Conservation (phyloP, 2,113 vertebrate species). For the Xiphophorus couchianus region DNA sequence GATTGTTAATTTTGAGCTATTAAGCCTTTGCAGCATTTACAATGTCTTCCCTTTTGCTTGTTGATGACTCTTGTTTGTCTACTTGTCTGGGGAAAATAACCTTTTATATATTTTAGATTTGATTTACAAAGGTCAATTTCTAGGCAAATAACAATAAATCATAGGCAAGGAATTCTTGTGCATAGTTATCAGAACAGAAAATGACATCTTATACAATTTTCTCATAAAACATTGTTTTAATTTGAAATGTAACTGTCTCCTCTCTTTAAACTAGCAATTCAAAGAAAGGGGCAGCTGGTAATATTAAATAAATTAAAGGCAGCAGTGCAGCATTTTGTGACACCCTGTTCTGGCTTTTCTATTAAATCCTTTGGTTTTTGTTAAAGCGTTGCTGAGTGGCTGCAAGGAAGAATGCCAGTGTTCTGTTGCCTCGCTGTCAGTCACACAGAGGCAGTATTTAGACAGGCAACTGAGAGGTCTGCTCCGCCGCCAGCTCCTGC, state of each 20-base stretch:
- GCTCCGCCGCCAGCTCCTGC: conserved; percentile 70
- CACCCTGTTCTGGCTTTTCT: conserved; percentile 53
- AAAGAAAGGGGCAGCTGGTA: conserved; percentile 54
- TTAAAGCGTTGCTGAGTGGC: conserved; percentile 67
- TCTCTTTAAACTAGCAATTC: conserved; percentile 13
- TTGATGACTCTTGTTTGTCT: conserved; percentile 79
- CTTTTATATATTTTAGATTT: conserved; percentile 93
- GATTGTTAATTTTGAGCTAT: conserved; percentile 95
- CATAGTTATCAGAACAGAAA: conserved; percentile 1
- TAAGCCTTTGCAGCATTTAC: conserved; percentile 91
- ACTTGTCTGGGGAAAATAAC: conserved; percentile 86
- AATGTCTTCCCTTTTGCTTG: conserved; percentile 76
- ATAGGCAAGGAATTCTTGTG: conserved; percentile 49
- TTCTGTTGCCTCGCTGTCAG: conserved; percentile 73
- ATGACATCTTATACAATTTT: neutral
- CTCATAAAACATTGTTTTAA: neutral
- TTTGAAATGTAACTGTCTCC: conserved; percentile 8
- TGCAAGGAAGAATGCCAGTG: conserved; percentile 65
- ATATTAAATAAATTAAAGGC: conserved; percentile 61
- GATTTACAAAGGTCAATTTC: conserved; percentile 95
- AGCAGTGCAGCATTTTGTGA: conserved; percentile 33
- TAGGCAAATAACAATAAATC: conserved; percentile 82
- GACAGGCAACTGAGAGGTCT: conserved; percentile 77
- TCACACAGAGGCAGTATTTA: conserved; percentile 75
- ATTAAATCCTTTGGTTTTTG: conserved; percentile 63